Percentiles rank a stretch among this genome's conserved stretches.
phyloP scores from a whole-genome alignment of 2,113 vertebrate species.

The Vicugna pacos region DNA sequence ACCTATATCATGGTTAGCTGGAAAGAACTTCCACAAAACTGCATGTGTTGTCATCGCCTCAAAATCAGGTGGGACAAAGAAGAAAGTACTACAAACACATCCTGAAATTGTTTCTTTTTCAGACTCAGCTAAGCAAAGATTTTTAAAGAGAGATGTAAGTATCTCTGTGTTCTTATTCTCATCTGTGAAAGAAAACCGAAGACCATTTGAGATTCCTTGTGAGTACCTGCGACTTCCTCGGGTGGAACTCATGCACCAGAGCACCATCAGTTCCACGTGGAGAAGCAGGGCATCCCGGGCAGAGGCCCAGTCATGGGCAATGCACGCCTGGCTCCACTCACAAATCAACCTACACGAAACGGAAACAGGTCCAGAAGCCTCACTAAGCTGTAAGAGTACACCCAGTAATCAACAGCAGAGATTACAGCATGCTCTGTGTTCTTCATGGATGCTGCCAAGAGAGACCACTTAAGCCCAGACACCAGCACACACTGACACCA shows the following conservation, averaged over 20 bases:
- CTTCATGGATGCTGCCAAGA: slow-evolving; percentile 78
- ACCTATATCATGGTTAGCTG: neutral
- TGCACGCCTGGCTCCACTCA: slow-evolving; percentile 56
- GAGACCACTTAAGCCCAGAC: slow-evolving; percentile 76
- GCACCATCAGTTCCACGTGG: slow-evolving; percentile 47
- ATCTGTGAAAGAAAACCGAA: neutral
- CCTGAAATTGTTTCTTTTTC: neutral
- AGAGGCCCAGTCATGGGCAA: slow-evolving; percentile 63
- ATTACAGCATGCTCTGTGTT: slow-evolving; percentile 40
- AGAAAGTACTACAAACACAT: neutral
- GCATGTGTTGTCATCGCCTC: neutral
- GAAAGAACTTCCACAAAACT: neutral
- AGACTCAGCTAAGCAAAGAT: neutral
- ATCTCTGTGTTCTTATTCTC: neutral
- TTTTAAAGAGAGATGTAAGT: neutral
- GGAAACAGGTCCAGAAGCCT: slow-evolving; percentile 65
- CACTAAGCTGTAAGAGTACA: slow-evolving; percentile 49
- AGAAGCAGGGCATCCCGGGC: slow-evolving; percentile 10
- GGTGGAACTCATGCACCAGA: slow-evolving; percentile 25
- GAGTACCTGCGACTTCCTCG: slow-evolving; percentile 51
- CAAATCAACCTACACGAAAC: slow-evolving; percentile 60
- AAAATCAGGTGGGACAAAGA: neutral
- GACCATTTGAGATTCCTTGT: neutral
- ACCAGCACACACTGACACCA: slow-evolving; percentile 74
- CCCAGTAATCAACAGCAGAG: slow-evolving; percentile 50